Conservation (phyloP, 2,113 vertebrate genomes). For the Arothron firmamentum region DNA sequence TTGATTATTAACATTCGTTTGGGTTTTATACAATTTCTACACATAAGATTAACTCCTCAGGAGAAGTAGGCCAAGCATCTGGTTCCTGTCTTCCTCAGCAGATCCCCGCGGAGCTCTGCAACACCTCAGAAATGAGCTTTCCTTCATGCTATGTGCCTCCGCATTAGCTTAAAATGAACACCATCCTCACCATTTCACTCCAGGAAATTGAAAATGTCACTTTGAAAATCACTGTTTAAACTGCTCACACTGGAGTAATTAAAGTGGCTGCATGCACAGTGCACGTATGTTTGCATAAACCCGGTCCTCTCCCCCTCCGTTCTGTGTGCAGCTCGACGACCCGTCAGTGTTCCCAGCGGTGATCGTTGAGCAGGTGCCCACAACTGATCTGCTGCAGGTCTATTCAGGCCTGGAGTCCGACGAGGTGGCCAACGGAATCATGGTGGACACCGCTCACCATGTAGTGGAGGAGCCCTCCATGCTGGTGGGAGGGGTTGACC, state of each 20-base stretch:
- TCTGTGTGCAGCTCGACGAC: constrained; percentile 78
- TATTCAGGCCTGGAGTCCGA: constrained; percentile 85
- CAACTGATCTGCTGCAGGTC: constrained; percentile 83
- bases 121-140: constrained; percentile 48
- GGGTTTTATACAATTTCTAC: constrained; percentile 50
- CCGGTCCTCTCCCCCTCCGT: constrained; percentile 1
- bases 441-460: constrained; percentile 79
- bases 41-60: constrained; percentile 58
- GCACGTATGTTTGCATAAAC: constrained; percentile 7
- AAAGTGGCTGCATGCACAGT: constrained; percentile 25
- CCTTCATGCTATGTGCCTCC: constrained; percentile 33
- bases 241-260: constrained; percentile 16
- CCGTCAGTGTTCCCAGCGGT: constrained; percentile 85
- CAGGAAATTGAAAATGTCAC: constrained; percentile 37
- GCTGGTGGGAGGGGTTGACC: constrained; percentile 76
- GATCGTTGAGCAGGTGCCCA: constrained; percentile 84
- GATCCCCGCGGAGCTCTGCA: constrained; percentile 44
- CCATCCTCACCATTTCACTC: constrained; percentile 39
- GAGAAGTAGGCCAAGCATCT: constrained; percentile 65
- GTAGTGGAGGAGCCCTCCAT: constrained; percentile 79
- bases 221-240: constrained; percentile 13
- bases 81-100: constrained; percentile 54
- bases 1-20: constrained; percentile 64
- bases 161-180: constrained; percentile 46
- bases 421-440: constrained; percentile 79